Base-by-base conservation (phyloP, 2,797 vertebrate species). In the Acanthornis magna region DNA sequence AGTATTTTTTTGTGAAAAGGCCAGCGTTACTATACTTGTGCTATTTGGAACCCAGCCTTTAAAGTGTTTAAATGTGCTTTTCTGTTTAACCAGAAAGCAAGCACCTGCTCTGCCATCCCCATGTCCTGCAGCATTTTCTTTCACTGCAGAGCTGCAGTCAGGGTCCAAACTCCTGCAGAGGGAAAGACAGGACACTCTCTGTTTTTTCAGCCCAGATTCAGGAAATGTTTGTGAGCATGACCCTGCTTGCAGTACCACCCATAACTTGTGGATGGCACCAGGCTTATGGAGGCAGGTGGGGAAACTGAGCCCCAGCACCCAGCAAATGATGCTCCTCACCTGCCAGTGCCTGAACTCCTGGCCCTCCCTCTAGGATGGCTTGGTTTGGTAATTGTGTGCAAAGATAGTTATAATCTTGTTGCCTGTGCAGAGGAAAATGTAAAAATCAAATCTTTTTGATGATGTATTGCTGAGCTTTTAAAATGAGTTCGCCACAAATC, bases 231-330 rank as follows among this genome's bases (percentile, higher is more conserved):
- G 63, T 89, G 13, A 72, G 26, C 19, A 32, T 27, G 55, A 55
- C 9, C 40, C 62, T 63, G 9, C 48, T 54, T 75, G 29, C 50
- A 14, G 18, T 61, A 53, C 67, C 32, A 42, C 43, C n/a, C 32
- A 34, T 50, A 67, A 42, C 25, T 42, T 30, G 43, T 7, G 32
- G 13, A 34, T 80, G 40, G 29, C 9, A 10, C 16, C 42, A 45
- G 65, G 29, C 29, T 58, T 38, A 23, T 32, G 38, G 42, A 47
- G 13, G 19, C 0, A 0, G 12, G 4, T 43, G 38, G n/a, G 10
- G 36, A 77, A 60, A 22, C 32, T 1, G 5, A 85, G 57, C 14
- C 11, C 16, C 38, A 15, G 50, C 3, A 1, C 50, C 26, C 48
- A 48, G 36, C 32, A 82, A 76, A 19, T 18, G 16, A 13, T 42